phyloP scores from a whole-genome alignment of 2,888 invertebrate species.

The Dynastes tityus region DNA sequence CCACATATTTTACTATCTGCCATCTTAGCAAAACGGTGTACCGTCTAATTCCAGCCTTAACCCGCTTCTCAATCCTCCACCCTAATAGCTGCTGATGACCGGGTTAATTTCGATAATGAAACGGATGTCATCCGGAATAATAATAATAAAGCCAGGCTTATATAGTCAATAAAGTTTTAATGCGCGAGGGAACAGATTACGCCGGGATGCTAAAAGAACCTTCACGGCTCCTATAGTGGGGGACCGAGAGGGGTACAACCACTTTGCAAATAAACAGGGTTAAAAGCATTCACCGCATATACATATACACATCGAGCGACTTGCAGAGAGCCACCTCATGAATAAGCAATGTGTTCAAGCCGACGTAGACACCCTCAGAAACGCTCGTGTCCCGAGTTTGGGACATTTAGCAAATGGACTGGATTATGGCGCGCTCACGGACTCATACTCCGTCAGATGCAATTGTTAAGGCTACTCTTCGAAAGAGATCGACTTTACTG shows the following conservation, averaged over 20 bases:
- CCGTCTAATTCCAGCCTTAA: not conserved
- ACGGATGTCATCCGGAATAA: constrained; percentile 44
- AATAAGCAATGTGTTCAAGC: constrained; percentile 66
- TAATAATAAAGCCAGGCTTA: constrained; percentile 26
- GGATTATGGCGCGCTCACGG: constrained; percentile 62
- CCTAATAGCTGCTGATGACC: constrained; percentile 22
- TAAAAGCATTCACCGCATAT: constrained; percentile 67
- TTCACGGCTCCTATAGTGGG: constrained; percentile 50
- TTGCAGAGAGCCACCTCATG: constrained; percentile 62
- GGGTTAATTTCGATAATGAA: constrained; percentile 43
- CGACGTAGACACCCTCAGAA: constrained; percentile 44
- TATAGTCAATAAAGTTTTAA: constrained; percentile 52
- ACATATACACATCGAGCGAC: constrained; percentile 56
- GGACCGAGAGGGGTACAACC: constrained; percentile 53
- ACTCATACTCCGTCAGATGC: too few species aligned
- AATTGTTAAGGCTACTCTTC: too few species aligned
- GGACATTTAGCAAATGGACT: constrained; percentile 68
- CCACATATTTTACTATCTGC: not conserved
- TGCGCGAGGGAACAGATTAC: constrained; percentile 34
- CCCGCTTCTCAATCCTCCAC: not conserved
- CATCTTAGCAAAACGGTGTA: not conserved
- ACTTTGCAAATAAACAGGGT: constrained; percentile 68
- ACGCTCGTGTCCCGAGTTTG: constrained; percentile 56
- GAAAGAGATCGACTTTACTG: too few species aligned
- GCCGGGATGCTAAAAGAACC: not conserved